These are phyloP conservation scores for Andrena cerasifolii DNA, from an alignment of 1,140 invertebrate species.

Conservation along the genomic window DNA sequence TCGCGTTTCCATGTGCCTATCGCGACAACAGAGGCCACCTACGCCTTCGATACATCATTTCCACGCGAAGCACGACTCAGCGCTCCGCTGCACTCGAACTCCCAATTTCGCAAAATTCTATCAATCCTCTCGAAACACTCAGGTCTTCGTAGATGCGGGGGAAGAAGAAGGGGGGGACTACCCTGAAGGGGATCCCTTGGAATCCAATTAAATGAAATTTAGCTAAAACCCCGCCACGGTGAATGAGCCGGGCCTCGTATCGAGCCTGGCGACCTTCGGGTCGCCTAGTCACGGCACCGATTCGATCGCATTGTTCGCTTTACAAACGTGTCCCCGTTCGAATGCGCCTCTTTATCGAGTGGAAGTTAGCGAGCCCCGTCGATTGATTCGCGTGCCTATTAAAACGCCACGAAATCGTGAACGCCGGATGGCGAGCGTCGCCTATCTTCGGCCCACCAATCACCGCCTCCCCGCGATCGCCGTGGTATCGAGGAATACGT, in stretches of 20 bases:
- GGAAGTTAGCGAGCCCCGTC: background rate
- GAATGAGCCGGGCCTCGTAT: constrained; percentile 41
- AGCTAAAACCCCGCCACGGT: background rate
- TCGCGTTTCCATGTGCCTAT: too few species aligned
- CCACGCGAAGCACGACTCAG: too few species aligned
- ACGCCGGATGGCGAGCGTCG: constrained; percentile 11
- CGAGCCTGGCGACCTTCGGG: constrained; percentile 34
- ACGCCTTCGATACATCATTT: background rate
- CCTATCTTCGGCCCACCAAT: constrained; percentile 40
- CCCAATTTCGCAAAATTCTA: too few species aligned
- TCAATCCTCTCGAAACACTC: too few species aligned
- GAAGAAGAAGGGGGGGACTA: too few species aligned
- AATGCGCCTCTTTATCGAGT: constrained; percentile 12
- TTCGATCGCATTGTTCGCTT: constrained; percentile 11
- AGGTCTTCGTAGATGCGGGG: too few species aligned
- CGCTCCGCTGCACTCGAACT: too few species aligned
- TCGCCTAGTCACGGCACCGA: constrained; percentile 38
- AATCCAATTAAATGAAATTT: constrained; percentile 29
- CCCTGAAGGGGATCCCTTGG: too few species aligned
- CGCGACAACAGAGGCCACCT: constrained; percentile 2
- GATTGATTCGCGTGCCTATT: constrained; percentile 20
- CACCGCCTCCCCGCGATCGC: constrained; percentile 26
- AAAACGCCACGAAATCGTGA: constrained; percentile 35
- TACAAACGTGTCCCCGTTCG: constrained; percentile 18
- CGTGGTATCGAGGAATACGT: constrained; percentile 44